Evolutionary conservation across 2,888 invertebrate species (phyloP).

Genomic region (Agonopterix heracliana): DNA sequence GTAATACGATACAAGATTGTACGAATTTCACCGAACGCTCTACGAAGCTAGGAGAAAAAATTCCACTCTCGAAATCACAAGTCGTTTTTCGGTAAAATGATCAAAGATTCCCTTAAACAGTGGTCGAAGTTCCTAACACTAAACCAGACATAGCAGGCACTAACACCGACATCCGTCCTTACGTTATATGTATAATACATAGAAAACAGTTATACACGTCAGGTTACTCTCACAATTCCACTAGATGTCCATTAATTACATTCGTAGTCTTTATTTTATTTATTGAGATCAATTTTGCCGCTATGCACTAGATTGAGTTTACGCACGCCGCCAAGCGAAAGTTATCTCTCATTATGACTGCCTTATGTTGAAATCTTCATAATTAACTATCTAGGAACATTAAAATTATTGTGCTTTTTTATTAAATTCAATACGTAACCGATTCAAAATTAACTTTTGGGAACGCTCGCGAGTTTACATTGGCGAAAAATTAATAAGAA

Average conservation of each 20-base stretch:
- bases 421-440: background rate
- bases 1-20: constrained; percentile 36
- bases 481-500: too few species aligned
- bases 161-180: constrained; percentile 60
- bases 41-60: constrained; percentile 22
- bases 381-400: constrained; percentile 25
- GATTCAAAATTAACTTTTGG: too few species aligned
- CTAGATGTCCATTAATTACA: constrained; percentile 52
- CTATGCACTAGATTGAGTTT: constrained; percentile 48
- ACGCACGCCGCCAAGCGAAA: constrained; percentile 37
- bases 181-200: constrained; percentile 58
- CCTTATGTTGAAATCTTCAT: background rate
- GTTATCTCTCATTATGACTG: background rate
- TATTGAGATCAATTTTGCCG: constrained; percentile 72
- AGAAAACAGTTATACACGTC: constrained; percentile 66
- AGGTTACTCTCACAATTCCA: constrained; percentile 69
- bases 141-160: constrained; percentile 69
- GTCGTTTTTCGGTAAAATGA: constrained; percentile 59
- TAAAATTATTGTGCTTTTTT: constrained; percentile 16
- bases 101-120: constrained; percentile 55
- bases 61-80: constrained; percentile 51
- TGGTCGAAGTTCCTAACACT: constrained; percentile 51
- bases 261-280: constrained; percentile 62
- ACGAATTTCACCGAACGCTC: constrained; percentile 30
- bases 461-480: too few species aligned